Conservation (phyloP, 2,113 vertebrate genomes). For the Vombatus ursinus region DNA sequence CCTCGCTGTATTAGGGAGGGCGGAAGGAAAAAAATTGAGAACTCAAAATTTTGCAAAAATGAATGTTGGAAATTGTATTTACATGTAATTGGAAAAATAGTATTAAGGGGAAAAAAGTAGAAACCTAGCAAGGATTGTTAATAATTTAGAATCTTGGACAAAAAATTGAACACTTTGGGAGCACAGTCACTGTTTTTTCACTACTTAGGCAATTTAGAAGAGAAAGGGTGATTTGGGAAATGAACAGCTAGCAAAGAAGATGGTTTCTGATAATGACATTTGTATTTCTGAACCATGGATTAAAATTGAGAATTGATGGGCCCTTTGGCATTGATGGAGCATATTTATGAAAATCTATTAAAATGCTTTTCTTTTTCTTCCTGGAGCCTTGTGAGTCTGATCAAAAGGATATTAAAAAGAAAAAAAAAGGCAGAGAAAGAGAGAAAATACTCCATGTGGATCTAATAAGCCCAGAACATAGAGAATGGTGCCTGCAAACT, state of each 20-base stretch:
- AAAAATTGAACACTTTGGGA: not conserved
- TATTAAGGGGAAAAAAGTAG: not conserved
- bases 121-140: not conserved
- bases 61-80: too few relatives aligned
- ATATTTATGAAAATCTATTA: not conserved
- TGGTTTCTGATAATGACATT: not conserved
- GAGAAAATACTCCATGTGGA: not conserved
- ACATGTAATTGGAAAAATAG: too few relatives aligned
- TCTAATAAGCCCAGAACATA: not conserved
- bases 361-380: not conserved
- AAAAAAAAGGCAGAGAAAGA: not conserved
- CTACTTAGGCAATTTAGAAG: not conserved
- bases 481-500: not conserved
- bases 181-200: not conserved
- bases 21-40: too few relatives aligned
- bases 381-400: not conserved
- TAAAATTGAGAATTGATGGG: not conserved
- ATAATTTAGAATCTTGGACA: not conserved
- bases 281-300: not conserved
- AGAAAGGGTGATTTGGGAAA: not conserved
- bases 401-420: not conserved
- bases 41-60: too few relatives aligned
- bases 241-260: not conserved
- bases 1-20: too few relatives aligned
- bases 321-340: not conserved